phyloP scores from a whole-genome alignment of 2,797 vertebrate species.

The Hyperoplus lanceolatus region DNA sequence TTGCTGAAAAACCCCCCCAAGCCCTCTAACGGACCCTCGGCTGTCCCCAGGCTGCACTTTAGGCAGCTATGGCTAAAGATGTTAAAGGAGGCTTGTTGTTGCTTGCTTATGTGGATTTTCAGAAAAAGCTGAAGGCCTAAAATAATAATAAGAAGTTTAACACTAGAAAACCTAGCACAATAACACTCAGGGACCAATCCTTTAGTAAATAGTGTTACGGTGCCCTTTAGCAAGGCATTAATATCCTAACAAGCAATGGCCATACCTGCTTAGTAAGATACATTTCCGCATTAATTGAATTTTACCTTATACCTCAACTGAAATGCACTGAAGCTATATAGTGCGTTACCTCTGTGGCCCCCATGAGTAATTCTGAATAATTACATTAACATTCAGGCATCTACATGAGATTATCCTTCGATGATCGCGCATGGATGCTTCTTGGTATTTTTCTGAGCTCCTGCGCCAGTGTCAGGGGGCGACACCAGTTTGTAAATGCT shows the following conservation, averaged over 20 bases:
- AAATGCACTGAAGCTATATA: background rate
- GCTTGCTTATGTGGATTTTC: slow-evolving; percentile 22
- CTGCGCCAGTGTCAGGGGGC: too few relatives aligned
- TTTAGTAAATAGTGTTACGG: background rate
- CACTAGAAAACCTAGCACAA: too few relatives aligned
- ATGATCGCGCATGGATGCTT: too few relatives aligned
- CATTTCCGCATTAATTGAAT: background rate
- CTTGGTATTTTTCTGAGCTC: too few relatives aligned
- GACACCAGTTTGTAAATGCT: too few relatives aligned
- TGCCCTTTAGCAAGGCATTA: slow-evolving; percentile 14
- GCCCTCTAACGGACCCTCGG: slow-evolving; percentile 31
- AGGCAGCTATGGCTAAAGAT: slow-evolving; percentile 39
- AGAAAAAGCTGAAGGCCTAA: slow-evolving; percentile 7
- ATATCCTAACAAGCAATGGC: background rate
- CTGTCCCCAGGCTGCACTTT: slow-evolving; percentile 57
- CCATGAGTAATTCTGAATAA: too few relatives aligned
- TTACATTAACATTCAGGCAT: too few relatives aligned
- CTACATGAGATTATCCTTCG: too few relatives aligned
- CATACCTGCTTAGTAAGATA: slow-evolving; percentile 2
- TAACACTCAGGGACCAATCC: background rate
- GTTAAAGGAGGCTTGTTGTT: slow-evolving; percentile 33
- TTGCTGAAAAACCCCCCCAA: slow-evolving; percentile 48
- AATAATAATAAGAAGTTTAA: slow-evolving; percentile 14
- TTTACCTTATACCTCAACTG: background rate
- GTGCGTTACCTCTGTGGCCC: too few relatives aligned